phyloP scores from a whole-genome alignment of 2,113 vertebrate species.

The Protobothrops mucrosquamatus region DNA sequence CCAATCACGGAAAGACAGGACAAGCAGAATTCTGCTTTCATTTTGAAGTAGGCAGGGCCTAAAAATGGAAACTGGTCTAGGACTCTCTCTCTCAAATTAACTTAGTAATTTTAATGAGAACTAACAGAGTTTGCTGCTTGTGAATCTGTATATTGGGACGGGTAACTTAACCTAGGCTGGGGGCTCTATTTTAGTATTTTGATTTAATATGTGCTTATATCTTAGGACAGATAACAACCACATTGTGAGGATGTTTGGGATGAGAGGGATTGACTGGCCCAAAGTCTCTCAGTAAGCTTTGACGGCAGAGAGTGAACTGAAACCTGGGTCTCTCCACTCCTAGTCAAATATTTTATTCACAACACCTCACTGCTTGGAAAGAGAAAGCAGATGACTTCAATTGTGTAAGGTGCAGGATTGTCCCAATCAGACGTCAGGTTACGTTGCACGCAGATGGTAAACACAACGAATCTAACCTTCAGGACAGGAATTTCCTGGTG shows the following conservation, averaged over 20 bases:
- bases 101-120: neutral
- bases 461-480: neutral
- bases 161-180: neutral
- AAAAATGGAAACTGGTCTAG: neutral
- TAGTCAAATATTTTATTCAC: neutral
- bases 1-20: neutral
- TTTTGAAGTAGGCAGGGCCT: neutral
- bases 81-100: neutral
- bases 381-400: neutral
- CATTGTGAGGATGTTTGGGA: neutral
- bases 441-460: neutral
- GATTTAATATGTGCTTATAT: neutral
- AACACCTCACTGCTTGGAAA: neutral
- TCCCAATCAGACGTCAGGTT: neutral
- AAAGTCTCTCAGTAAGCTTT: neutral
- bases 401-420: neutral
- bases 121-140: neutral
- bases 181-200: neutral
- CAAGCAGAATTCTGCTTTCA: neutral
- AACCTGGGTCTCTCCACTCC: neutral
- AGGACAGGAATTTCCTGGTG: neutral
- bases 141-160: neutral
- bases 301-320: neutral
- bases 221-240: neutral
- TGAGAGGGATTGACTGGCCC: neutral